phyloP scores from a whole-genome alignment of 2,888 invertebrate genomes.

The Nephrotoma appendiculata region DNA sequence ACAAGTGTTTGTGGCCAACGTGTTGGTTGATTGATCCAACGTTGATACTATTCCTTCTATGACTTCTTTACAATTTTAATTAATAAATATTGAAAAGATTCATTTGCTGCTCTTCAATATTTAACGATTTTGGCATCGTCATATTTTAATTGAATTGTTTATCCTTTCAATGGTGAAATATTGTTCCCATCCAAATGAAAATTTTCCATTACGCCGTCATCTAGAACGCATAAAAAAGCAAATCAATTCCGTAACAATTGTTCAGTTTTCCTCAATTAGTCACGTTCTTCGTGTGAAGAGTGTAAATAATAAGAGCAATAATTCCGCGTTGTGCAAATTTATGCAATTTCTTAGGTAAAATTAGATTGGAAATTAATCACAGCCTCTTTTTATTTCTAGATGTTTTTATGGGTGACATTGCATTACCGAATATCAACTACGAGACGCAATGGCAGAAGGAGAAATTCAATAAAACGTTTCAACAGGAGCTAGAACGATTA shows the following conservation, averaged over 20 bases:
- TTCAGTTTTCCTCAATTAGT: background rate
- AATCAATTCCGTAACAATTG: background rate
- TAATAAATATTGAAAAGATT: no score
- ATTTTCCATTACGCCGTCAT: background rate
- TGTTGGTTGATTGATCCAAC: no score
- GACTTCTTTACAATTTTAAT: no score
- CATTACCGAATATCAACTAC: slow-evolving; percentile 47
- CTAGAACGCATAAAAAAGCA: background rate
- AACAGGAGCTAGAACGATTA: slow-evolving; percentile 66
- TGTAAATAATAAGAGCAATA: background rate
- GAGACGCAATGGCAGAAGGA: slow-evolving; percentile 34
- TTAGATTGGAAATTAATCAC: background rate
- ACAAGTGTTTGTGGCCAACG: no score
- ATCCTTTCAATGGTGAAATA: no score
- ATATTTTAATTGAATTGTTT: no score
- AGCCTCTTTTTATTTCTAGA: slow-evolving; percentile 39
- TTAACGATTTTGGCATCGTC: background rate
- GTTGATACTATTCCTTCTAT: no score
- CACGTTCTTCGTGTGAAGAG: background rate
- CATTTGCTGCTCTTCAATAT: no score
- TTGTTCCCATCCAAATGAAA: no score
- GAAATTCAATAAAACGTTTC: slow-evolving; percentile 48
- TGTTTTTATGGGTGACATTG: slow-evolving; percentile 73
- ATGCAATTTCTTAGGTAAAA: slow-evolving; percentile 1
- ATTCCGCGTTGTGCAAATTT: background rate